These are phyloP conservation scores for Ginglymostoma cirratum DNA, from an alignment of 2,113 vertebrate genomes.

Conservation along the genomic window DNA sequence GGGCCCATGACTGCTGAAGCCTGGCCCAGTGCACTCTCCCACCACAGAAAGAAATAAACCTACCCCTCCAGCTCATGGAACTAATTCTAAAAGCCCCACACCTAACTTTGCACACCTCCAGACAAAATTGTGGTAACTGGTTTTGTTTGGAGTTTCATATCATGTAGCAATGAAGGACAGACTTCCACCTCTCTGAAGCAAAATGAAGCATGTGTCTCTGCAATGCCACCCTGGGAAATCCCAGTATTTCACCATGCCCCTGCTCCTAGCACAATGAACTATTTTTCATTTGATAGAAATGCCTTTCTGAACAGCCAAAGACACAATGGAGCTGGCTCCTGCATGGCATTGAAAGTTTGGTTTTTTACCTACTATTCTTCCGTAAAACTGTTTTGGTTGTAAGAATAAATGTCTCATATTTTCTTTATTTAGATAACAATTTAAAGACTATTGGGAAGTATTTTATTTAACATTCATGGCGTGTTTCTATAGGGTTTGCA, in stretches of 20 bases:
- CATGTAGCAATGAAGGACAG: not conserved
- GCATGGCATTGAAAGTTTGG: not conserved
- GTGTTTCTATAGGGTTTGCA: not conserved
- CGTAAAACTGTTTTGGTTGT: not conserved
- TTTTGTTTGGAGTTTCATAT: not conserved
- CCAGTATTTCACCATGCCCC: not conserved
- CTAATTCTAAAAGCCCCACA: not conserved
- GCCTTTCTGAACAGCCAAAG: not conserved
- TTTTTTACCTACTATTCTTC: not conserved
- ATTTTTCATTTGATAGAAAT: not conserved
- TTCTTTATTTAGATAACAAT: not conserved
- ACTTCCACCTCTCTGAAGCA: not conserved
- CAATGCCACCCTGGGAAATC: not conserved
- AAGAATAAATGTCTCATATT: not conserved
- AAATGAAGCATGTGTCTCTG: not conserved
- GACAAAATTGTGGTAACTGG: not conserved
- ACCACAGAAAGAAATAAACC: too few species aligned
- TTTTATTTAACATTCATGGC: not conserved
- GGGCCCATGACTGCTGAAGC: not conserved
- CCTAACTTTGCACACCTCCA: not conserved
- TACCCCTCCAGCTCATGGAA: not conserved
- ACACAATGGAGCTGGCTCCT: not conserved
- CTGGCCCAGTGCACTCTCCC: too few species aligned
- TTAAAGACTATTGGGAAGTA: not conserved
- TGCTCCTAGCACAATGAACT: not conserved